Evolutionary conservation across 2,888 invertebrate species (phyloP), one percentile per base, ranked within the genome.

Genomic region (Ormyrus nitidulus): DNA sequence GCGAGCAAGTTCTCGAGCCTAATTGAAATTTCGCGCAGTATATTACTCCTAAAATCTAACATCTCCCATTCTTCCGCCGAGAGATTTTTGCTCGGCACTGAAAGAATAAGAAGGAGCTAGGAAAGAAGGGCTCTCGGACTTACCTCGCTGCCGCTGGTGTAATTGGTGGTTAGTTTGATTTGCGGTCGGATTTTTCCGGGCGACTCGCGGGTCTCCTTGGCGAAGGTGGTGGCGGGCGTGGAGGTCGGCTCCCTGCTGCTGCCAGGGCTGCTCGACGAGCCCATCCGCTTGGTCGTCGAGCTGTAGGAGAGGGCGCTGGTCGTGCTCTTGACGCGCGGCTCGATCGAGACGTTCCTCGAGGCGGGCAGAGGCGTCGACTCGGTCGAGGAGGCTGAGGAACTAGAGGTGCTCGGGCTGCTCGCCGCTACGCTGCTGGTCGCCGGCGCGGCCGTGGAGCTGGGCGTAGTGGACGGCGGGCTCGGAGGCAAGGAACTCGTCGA

Each of bases 181-280:
- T 90, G 90, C 73, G 90, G 90, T 74, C 90, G 87, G 83, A 90
- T 90, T 85, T 90, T 90, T 8, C 86, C 87, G 6, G 89, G 85
- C 19, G 90, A 89, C 80, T 89, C 90, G 64, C 90, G 87, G 58
- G 89, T 90, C 83, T 90, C 90, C 84, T 90, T 90, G 13, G 86
- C 85, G 56, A 86, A 87, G 58, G 85, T 84, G 5, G 85, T 72
- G n/a, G 86, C 81, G 51, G 86, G 83, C 65, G 84, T 83, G 61
- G 85, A 82, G n/a, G 85, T 53, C 48, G 71, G 58, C 71, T 71
- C 66, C 49, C 68, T 34, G 66, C 72, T 77, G 69, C 59, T 70
- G 44, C 59, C 59, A 79, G 68, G 83, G 51, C 80, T 73, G 65
- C 68, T 56, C 76, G 64, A 9, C 11, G 51, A 48, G 6, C 6